Conservation (phyloP, 2,797 vertebrate genomes). For the Sphaeramia orbicularis region DNA sequence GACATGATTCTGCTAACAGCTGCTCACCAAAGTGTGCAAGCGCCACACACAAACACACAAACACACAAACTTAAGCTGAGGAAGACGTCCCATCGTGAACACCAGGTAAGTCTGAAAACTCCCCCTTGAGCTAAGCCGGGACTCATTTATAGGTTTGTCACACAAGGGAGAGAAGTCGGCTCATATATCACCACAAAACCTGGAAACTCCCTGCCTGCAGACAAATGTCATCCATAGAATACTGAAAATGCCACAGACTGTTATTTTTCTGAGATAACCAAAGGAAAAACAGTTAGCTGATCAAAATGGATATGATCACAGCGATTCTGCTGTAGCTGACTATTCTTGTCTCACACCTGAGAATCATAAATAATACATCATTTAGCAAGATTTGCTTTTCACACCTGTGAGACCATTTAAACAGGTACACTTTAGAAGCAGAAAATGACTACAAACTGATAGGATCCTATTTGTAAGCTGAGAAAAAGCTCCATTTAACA, state of each 20-base stretch:
- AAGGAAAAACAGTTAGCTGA: slow-evolving; percentile 25
- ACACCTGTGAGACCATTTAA: not conserved
- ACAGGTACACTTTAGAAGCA: too few relatives aligned
- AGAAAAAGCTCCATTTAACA: too few relatives aligned
- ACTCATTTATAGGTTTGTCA: slow-evolving; percentile 51
- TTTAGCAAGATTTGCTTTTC: not conserved
- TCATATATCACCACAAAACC: slow-evolving; percentile 49
- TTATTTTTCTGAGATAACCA: slow-evolving; percentile 32
- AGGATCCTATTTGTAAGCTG: too few relatives aligned
- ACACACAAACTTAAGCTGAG: slow-evolving; percentile 19
- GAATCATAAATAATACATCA: slow-evolving; percentile 41
- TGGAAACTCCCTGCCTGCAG: slow-evolving; percentile 59
- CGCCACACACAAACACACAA: slow-evolving; percentile 8
- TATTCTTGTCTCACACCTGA: slow-evolving; percentile 10
- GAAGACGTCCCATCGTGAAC: slow-evolving; percentile 33
- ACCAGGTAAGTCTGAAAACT: slow-evolving; percentile 54
- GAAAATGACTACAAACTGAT: too few relatives aligned
- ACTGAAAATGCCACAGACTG: slow-evolving; percentile 34
- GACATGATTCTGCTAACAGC: slow-evolving; percentile 31
- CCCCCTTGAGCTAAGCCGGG: slow-evolving; percentile 37
- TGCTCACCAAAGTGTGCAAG: slow-evolving; percentile 18
- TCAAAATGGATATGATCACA: slow-evolving; percentile 26
- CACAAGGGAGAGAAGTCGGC: slow-evolving; percentile 20
- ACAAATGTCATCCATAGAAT: slow-evolving; percentile 36
- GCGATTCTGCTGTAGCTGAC: slow-evolving; percentile 1